Evolutionary conservation across 2,888 invertebrate genomes (phyloP), one percentile per base, ranked within the genome.

Genomic region (Bruchidius siliquastri): DNA sequence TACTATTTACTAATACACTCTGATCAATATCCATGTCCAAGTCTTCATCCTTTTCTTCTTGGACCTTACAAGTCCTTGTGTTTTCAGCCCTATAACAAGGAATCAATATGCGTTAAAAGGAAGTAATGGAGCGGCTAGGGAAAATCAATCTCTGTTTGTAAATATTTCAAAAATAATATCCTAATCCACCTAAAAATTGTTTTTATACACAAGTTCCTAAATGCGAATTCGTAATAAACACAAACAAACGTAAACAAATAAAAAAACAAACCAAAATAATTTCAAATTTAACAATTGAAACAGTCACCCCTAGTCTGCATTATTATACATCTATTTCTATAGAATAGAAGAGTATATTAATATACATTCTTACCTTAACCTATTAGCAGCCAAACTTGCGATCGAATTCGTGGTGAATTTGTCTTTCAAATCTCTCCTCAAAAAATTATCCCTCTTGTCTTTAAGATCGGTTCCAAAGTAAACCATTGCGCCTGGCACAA

Each of bases 401-500:
- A 91, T 89, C 78, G 90, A 90, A 77, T 91, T 90, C 68, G 92
- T 89, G 1, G 92, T 92, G 75, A 90, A 86, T 82, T 91, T 91
- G 21, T 86, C 83, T 79, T 90, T 88, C 73, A 92, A 86, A 77
- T 92, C 90, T 49, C 88, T 84, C 83, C 90, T 91, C 10, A 94
- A 85, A 84, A 88, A 90, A 3, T 85, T 84, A 71, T 82, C 83
- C n/a, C n/a, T 67, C 26, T 81, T 77, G 68, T 84, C 83, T 20
- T 84, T 83, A 21, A 71, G 85, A 10, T 88, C 81, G 80, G 89
- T 88, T 74, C 91, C 91, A 83, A 93, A 94, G 86, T 95, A 92
- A 83, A 96, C 85, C 73, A 93, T 89, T 21, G 93, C 94, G 79
- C 92, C 92, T 32, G 96, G 96, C 4, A 96, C 93, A 83, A 93